Evolutionary conservation across 2,888 invertebrate species (phyloP).

Genomic region (Thecophora atra): DNA sequence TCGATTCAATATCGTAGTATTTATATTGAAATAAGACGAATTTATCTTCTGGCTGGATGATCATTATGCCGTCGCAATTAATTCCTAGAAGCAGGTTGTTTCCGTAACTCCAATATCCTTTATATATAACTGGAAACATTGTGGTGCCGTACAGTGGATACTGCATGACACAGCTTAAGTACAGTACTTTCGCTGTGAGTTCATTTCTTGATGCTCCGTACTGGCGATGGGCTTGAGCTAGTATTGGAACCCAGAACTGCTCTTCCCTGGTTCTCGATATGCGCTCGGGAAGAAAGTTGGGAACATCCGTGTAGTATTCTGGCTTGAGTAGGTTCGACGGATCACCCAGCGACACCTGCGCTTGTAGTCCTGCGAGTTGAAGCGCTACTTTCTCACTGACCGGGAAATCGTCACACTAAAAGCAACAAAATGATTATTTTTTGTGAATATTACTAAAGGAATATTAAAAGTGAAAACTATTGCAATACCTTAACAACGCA

Average conservation of each 20-base stretch:
- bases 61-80: slow-evolving; percentile 88
- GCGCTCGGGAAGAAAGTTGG: slow-evolving; percentile 86
- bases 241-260: slow-evolving; percentile 87
- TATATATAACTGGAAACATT: slow-evolving; percentile 87
- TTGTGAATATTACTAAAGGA: not conserved
- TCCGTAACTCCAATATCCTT: slow-evolving; percentile 92
- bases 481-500: slow-evolving; percentile 86
- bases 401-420: slow-evolving; percentile 90
- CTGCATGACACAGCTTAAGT: slow-evolving; percentile 95
- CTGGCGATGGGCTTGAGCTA: slow-evolving; percentile 87
- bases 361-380: slow-evolving; percentile 92
- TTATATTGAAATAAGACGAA: slow-evolving; percentile 90
- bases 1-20: slow-evolving; percentile 89
- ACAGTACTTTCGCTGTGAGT: slow-evolving; percentile 90
- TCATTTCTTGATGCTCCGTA: slow-evolving; percentile 93
- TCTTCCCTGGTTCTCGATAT: slow-evolving; percentile 81
- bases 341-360: slow-evolving; percentile 93
- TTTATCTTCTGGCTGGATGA: slow-evolving; percentile 92
- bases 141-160: slow-evolving; percentile 92
- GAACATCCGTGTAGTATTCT: slow-evolving; percentile 90
- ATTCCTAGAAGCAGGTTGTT: slow-evolving; percentile 81
- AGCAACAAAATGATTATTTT: not conserved
- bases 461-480: not conserved
- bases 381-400: slow-evolving; percentile 94
- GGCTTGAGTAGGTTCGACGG: slow-evolving; percentile 76